Conservation (phyloP, 1,140 invertebrate species). For the Formica exsecta region DNA sequence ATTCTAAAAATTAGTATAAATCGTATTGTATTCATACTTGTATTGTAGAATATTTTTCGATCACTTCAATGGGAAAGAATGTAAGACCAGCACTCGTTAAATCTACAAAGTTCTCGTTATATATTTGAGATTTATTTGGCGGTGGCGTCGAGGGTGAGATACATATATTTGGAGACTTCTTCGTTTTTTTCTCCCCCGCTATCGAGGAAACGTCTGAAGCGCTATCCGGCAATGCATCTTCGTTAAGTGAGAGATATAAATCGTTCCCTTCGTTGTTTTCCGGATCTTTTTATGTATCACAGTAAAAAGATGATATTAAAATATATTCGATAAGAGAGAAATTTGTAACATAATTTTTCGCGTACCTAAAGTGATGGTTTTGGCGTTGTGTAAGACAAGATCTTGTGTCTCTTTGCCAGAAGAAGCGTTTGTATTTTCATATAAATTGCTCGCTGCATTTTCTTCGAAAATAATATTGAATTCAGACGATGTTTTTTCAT, state of each 20-base stretch:
- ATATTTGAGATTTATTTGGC: slow-evolving; percentile 55
- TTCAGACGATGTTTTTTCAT: not conserved
- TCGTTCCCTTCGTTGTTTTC: slow-evolving; percentile 34
- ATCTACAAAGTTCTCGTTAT: slow-evolving; percentile 72
- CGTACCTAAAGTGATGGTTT: slow-evolving; percentile 8
- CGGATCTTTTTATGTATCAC: not conserved
- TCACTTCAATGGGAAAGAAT: slow-evolving; percentile 73
- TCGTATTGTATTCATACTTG: slow-evolving; percentile 63
- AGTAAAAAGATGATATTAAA: slow-evolving; percentile 8
- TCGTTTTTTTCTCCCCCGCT: not conserved
- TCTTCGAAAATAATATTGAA: slow-evolving; percentile 41
- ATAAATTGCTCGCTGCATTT: not conserved
- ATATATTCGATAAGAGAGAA: not conserved
- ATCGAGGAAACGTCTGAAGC: slow-evolving; percentile 65
- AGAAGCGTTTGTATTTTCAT: not conserved
- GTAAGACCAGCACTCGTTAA: slow-evolving; percentile 66
- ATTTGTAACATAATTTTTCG: not conserved
- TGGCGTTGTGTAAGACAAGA: not conserved
- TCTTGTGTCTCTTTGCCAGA: not conserved
- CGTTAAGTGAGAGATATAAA: slow-evolving; percentile 9
- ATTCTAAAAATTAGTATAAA: slow-evolving; percentile 1
- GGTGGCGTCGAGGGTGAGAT: not conserved
- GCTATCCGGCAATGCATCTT: slow-evolving; percentile 61
- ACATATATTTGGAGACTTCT: slow-evolving; percentile 37
- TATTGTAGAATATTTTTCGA: slow-evolving; percentile 64